phyloP scores from a whole-genome alignment of 2,113 vertebrate species.

The Mastomys coucha region DNA sequence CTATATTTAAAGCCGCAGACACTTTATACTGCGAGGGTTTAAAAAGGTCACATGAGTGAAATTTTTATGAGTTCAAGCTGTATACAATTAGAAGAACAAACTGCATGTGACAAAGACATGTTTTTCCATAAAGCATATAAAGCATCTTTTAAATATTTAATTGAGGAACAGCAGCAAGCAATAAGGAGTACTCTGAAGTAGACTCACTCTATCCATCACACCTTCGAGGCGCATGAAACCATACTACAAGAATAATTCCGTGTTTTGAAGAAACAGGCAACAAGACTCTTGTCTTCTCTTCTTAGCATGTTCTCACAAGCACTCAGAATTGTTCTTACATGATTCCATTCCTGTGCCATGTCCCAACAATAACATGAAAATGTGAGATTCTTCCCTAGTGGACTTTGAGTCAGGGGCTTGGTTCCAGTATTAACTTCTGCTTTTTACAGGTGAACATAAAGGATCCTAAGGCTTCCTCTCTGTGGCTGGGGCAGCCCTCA shows the following conservation, averaged over 20 bases:
- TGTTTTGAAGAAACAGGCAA: not conserved
- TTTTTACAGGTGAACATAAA: not conserved
- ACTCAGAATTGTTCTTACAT: not conserved
- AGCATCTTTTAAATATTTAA: not conserved
- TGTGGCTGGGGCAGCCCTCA: not conserved
- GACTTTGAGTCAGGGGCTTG: not conserved
- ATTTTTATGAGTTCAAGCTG: not conserved
- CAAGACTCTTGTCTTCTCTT: not conserved
- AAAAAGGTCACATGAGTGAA: not conserved
- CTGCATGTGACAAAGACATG: not conserved
- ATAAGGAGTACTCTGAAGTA: not conserved
- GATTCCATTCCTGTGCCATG: not conserved
- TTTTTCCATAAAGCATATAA: not conserved
- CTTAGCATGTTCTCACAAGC: not conserved
- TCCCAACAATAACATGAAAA: not conserved
- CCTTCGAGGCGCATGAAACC: not conserved
- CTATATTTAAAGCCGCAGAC: not conserved
- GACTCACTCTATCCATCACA: not conserved
- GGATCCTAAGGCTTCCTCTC: too few species aligned
- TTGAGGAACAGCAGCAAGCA: not conserved
- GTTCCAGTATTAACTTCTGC: not conserved
- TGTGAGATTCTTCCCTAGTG: not conserved
- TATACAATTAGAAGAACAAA: not conserved
- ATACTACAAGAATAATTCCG: not conserved
- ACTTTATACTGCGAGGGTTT: not conserved